phyloP scores from a whole-genome alignment of 2,113 vertebrate species.

The Elgaria multicarinata region DNA sequence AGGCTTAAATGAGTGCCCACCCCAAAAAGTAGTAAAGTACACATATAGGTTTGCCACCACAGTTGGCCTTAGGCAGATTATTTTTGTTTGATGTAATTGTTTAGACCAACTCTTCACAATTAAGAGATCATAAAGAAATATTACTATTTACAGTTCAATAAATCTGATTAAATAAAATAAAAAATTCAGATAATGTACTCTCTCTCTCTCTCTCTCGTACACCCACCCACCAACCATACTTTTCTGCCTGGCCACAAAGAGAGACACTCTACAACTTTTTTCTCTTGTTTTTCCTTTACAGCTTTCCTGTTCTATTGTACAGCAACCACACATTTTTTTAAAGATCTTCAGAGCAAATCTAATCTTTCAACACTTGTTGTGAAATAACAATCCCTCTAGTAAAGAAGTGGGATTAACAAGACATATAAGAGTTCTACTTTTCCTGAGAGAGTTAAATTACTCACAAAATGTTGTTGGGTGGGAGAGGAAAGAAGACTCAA shows the following conservation, averaged over 20 bases:
- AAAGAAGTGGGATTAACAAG: background rate
- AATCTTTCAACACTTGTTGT: slow-evolving; percentile 15
- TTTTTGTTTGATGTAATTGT: background rate
- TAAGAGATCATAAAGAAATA: background rate
- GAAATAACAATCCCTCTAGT: slow-evolving; percentile 11
- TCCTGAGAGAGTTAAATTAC: background rate
- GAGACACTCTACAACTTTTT: background rate
- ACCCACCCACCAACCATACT: background rate
- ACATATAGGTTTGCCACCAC: background rate
- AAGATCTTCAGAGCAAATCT: slow-evolving; percentile 4
- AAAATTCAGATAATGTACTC: background rate
- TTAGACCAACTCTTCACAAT: background rate
- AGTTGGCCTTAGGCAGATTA: background rate
- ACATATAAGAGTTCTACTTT: background rate
- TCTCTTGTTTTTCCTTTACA: background rate
- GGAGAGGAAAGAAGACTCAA: background rate
- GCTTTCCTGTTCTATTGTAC: background rate
- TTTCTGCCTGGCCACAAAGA: background rate
- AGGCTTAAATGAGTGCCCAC: background rate
- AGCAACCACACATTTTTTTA: background rate
- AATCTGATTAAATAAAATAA: background rate
- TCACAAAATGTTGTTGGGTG: background rate
- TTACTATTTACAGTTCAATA: background rate
- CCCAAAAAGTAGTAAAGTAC: no score
- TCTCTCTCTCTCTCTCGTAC: background rate